These are phyloP conservation scores for Phylloscopus whistleri DNA, from an alignment of 2,113 vertebrate species.

Conservation along the genomic window DNA sequence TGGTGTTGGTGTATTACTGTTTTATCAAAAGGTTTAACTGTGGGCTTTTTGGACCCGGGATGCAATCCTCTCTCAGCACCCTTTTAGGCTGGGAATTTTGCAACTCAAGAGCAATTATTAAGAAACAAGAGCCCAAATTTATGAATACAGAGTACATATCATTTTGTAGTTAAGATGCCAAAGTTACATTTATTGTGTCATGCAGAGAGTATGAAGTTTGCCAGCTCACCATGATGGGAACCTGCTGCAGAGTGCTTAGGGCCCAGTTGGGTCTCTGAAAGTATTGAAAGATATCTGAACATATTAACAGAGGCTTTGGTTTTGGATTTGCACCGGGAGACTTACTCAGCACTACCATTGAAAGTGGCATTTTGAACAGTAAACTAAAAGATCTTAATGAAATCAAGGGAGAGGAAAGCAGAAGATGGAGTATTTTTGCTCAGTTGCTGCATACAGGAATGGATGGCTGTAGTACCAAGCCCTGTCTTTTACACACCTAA, in stretches of 20 bases:
- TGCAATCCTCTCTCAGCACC: background rate
- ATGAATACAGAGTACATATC: background rate
- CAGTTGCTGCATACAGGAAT: background rate
- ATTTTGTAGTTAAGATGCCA: background rate
- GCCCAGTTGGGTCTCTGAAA: background rate
- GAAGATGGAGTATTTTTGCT: background rate
- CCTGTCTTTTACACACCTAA: accelerated
- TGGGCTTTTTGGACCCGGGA: background rate
- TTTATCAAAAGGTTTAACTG: background rate
- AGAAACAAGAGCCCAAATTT: background rate
- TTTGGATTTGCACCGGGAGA: background rate
- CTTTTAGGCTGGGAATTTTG: background rate
- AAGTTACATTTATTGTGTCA: background rate
- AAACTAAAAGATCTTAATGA: background rate
- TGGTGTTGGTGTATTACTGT: background rate
- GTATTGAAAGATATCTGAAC: background rate
- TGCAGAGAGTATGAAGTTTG: background rate
- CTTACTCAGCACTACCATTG: background rate
- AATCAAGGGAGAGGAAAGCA: background rate
- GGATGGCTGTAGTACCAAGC: background rate
- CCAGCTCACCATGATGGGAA: accelerated
- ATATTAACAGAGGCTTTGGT: background rate
- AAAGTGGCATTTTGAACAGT: background rate
- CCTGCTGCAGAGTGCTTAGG: background rate
- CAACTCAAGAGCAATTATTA: background rate